Percentiles rank a stretch among this genome's conserved stretches.
These are phyloP conservation scores for Drosophila recens DNA, from an alignment of 2,888 invertebrate genomes.

Conservation along the genomic window DNA sequence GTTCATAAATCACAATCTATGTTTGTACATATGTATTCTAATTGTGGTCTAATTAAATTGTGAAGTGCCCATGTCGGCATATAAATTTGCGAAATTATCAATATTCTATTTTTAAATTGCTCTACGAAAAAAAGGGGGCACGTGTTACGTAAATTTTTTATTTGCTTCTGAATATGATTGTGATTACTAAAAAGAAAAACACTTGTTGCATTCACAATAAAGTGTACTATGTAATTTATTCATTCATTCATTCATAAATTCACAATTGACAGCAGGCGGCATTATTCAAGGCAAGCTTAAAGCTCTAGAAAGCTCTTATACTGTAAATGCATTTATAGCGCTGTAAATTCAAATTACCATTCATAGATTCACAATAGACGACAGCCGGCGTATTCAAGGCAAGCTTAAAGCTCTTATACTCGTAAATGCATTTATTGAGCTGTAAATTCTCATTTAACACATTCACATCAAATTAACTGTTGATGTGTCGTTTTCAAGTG, in stretches of 20 bases:
- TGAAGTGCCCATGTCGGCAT: not conserved
- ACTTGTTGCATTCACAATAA: constrained; percentile 9
- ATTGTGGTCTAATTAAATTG: constrained; percentile 56
- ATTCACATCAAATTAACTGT: constrained; percentile 8
- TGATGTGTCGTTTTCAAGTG: constrained; percentile 33
- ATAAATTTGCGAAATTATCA: constrained; percentile 29
- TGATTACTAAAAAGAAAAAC: not conserved
- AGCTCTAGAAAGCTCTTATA: constrained; percentile 15
- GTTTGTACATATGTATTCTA: constrained; percentile 36
- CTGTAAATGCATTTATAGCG: not conserved
- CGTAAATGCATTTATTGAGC: not conserved
- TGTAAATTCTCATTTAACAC: constrained; percentile 4
- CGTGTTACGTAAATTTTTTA: not conserved
- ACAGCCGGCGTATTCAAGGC: not conserved
- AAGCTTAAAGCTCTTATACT: constrained; percentile 14
- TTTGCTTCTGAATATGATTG: not conserved
- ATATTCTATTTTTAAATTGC: constrained; percentile 8
- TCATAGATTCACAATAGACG: constrained; percentile 6
- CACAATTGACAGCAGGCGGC: not conserved
- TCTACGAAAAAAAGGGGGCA: constrained; percentile 5
- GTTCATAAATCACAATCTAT: constrained; percentile 33
- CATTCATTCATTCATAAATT: not conserved
- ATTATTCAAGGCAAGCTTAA: not conserved
- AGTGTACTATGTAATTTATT: not conserved
- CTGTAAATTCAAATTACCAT: constrained; percentile 16